Base-by-base conservation (phyloP, 2,888 invertebrate genomes). In the Stenurella melanura region DNA sequence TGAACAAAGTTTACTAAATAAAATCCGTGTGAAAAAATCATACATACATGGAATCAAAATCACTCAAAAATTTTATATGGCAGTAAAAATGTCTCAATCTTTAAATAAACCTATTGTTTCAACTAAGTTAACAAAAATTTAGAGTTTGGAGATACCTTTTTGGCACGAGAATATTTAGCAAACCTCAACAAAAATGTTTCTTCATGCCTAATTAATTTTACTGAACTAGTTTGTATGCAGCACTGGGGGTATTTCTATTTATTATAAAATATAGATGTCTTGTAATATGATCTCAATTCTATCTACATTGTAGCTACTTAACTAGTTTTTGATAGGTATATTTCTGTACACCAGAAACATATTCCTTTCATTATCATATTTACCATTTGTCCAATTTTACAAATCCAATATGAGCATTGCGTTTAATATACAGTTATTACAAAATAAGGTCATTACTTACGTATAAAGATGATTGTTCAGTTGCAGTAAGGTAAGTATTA, bases 401-500 rank as follows among this genome's bases (percentile, higher is more conserved):
- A 50, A 50, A 50, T 50, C 50, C 4, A 19, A 19, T 58, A 58
- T 21, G 58, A 58, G 21, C 21, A 58, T 58, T 21, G 18, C 10
- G 4, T 58, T 64, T 38, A 64, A 18, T 19, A 64, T 38, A 64
- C 17, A 42, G 18, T 17, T 63, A n/a, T 50, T 50, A 50, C 11
- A 38, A 30, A 70, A 70, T 60, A 67, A 67, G 21, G 54, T 67
- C 60, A 70, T 26, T 58, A 70, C 42, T 79, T 79, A 79, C 79
- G 79, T 79, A 79, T 79, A 60, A 66, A 54, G 68, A 64, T 79
- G 79, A 79, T 79, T 79, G 79, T 79, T 75, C 79, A 79, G 79
- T 79, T 78, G 67, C 75, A 73, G 71, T 63, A 61, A 72, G 64
- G 26, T 69, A 69, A 30, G 71, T 63, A 63, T 61, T 63, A 60